phyloP scores from a whole-genome alignment of 1,140 invertebrate species.

The Doryteuthis pealeii region DNA sequence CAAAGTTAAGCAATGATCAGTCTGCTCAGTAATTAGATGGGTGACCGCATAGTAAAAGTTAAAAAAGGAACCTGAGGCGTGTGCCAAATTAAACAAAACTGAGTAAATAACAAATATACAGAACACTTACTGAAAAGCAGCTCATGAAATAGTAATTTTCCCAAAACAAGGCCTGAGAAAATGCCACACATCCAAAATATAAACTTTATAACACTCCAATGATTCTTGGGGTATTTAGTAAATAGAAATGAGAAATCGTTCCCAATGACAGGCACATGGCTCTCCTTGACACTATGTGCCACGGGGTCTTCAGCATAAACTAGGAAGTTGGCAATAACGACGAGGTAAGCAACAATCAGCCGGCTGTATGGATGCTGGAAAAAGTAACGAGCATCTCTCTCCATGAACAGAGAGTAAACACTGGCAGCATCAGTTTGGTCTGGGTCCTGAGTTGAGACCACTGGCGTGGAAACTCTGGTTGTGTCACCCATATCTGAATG shows the following conservation, averaged over 20 bases:
- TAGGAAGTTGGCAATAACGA: constrained; percentile 65
- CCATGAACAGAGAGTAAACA: constrained; percentile 59
- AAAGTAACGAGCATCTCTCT: constrained; percentile 63
- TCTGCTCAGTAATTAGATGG: no score
- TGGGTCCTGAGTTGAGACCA: neutral
- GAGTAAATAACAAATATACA: no score
- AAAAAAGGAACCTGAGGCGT: no score
- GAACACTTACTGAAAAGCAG: constrained; percentile 52
- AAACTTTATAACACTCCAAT: constrained; percentile 64
- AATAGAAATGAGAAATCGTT: constrained; percentile 65
- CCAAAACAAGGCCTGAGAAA: constrained; percentile 61
- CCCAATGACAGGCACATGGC: constrained; percentile 64
- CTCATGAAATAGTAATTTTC: constrained; percentile 62
- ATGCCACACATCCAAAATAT: constrained; percentile 63
- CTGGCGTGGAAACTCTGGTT: neutral
- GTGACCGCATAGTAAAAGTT: no score
- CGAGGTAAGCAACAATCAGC: constrained; percentile 63
- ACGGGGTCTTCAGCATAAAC: constrained; percentile 68
- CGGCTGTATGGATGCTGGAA: constrained; percentile 66
- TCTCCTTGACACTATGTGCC: constrained; percentile 64
- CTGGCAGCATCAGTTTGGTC: constrained; percentile 25
- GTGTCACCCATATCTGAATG: neutral
- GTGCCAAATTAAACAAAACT: no score
- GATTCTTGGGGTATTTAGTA: constrained; percentile 64
- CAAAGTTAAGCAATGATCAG: no score